These are phyloP conservation scores for Cercocebus atys DNA, from an alignment of 2,113 vertebrate genomes.

Conservation along the genomic window DNA sequence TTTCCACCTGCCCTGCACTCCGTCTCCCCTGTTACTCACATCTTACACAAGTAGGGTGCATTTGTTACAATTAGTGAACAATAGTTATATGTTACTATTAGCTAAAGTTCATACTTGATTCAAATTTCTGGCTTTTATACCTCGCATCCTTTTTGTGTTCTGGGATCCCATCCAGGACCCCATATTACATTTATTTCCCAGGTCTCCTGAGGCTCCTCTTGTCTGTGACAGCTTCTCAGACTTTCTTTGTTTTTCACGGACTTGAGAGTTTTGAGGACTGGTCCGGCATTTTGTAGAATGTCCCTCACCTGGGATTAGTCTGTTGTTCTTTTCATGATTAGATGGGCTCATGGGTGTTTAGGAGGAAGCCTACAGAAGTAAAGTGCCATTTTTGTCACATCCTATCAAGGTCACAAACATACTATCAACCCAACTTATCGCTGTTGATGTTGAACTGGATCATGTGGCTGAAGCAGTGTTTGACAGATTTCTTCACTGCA, in stretches of 20 bases:
- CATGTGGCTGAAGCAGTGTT: background rate
- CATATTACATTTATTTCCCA: background rate
- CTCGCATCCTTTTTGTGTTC: background rate
- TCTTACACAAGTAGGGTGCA: background rate
- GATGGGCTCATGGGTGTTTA: background rate
- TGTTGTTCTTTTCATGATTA: background rate
- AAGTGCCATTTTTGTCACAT: background rate
- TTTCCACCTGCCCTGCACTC: background rate
- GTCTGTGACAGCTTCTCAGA: background rate
- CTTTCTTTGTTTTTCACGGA: slow-evolving; percentile 3
- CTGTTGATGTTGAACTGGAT: background rate
- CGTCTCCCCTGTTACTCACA: background rate
- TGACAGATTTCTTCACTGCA: background rate
- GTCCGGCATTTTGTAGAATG: background rate
- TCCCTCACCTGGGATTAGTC: background rate
- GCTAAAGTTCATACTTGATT: background rate
- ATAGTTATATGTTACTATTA: background rate
- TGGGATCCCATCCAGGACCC: background rate
- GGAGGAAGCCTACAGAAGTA: background rate
- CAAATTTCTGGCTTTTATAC: background rate
- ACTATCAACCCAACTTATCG: background rate
- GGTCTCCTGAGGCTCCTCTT: background rate
- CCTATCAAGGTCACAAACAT: background rate
- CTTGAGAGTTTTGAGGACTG: background rate
- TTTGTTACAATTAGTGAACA: background rate